Conservation (phyloP, 2,888 invertebrate genomes). For the Heliconius ethilla region DNA sequence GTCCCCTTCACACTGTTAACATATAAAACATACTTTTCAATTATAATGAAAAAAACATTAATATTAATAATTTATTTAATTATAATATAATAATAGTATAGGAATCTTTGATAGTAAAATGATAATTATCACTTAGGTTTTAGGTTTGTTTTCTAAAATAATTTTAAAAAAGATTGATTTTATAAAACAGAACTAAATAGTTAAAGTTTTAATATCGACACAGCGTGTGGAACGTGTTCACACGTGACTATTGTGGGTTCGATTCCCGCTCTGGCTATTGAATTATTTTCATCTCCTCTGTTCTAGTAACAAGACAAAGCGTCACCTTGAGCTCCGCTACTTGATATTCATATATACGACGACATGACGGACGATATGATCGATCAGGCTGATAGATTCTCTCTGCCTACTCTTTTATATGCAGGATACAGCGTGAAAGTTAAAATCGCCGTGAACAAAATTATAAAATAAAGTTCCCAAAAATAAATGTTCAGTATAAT, state of each 20-base stretch:
- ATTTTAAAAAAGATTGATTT: neutral
- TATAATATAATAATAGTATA: slow-evolving; percentile 25
- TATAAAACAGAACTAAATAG: neutral
- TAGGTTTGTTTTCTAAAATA: neutral
- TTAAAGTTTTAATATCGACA: neutral
- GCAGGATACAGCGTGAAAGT: neutral
- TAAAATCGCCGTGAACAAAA: neutral
- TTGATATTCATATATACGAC: too few relatives aligned
- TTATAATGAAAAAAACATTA: slow-evolving; percentile 20
- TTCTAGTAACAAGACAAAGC: too few relatives aligned
- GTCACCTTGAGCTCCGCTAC: too few relatives aligned
- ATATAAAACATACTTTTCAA: slow-evolving; percentile 24
- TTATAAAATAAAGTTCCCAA: neutral
- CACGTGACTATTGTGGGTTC: neutral
- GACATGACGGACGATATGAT: too few relatives aligned
- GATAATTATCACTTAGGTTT: slow-evolving; percentile 6
- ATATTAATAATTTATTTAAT: neutral
- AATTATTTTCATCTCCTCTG: neutral
- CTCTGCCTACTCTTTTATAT: too few relatives aligned
- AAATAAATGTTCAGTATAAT: neutral
- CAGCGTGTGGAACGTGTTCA: neutral
- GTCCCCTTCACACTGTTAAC: slow-evolving; percentile 30
- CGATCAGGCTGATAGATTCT: too few relatives aligned
- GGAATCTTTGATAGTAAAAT: slow-evolving; percentile 28
- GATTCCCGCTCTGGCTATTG: neutral